Conservation (phyloP, 2,888 invertebrate species). For the Xylophagus ater region DNA sequence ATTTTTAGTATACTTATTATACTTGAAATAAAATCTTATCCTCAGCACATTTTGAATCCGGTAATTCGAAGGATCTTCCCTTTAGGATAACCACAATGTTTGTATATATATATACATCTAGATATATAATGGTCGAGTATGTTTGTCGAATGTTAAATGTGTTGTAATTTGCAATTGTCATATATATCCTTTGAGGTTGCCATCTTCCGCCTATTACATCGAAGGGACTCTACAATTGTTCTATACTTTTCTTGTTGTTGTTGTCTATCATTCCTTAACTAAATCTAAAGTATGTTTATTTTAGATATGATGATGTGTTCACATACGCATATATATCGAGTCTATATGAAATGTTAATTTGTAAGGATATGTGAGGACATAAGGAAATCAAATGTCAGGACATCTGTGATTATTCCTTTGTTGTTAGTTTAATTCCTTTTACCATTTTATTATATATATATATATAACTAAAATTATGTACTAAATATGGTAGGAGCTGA, state of each 20-base stretch:
- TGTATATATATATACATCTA: too few relatives aligned
- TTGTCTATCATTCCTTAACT: slow-evolving; percentile 4
- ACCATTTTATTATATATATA: too few relatives aligned
- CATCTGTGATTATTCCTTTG: slow-evolving; percentile 18
- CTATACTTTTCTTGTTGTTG: slow-evolving; percentile 6
- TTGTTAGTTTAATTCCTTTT: slow-evolving; percentile 13
- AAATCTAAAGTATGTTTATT: slow-evolving; percentile 9
- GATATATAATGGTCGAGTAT: too few relatives aligned
- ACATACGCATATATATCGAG: slow-evolving; percentile 5
- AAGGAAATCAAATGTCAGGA: slow-evolving; percentile 17
- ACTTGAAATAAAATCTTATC: slow-evolving; percentile 7
- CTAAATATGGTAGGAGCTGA: too few relatives aligned
- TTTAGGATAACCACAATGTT: too few relatives aligned
- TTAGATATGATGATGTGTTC: slow-evolving; percentile 1
- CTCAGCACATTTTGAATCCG: slow-evolving; percentile 10
- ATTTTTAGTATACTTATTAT: too few relatives aligned
- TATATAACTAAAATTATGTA: too few relatives aligned
- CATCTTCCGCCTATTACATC: slow-evolving; percentile 15
- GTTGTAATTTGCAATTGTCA: slow-evolving; percentile 18
- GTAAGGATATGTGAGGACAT: slow-evolving; percentile 16
- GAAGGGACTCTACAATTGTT: too few relatives aligned
- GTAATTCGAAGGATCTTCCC: slow-evolving; percentile 12
- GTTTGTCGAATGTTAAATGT: slow-evolving; percentile 15
- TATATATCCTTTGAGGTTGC: slow-evolving; percentile 16
- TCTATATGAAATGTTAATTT: slow-evolving; percentile 13